A percentile compares a stretch with the other conserved stretches of the same genome.
phyloP scores from a whole-genome alignment of 2,888 invertebrate species.

The Clitarchus hookeri region DNA sequence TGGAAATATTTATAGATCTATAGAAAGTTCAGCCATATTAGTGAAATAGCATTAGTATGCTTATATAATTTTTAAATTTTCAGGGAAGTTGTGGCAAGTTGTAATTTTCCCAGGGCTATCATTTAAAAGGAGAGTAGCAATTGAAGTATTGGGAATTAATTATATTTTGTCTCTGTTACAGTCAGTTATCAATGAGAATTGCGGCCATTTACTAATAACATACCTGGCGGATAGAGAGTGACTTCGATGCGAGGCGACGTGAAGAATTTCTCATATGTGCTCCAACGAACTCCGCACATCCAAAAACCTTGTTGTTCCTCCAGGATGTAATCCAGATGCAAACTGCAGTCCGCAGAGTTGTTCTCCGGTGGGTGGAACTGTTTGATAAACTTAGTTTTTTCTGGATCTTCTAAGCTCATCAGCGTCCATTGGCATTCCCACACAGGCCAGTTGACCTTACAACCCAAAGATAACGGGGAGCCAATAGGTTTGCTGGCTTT shows the following conservation, averaged over 20 bases:
- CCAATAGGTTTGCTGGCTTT: constrained; percentile 1
- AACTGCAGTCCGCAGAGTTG: constrained; percentile 50
- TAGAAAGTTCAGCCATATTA: too few relatives aligned
- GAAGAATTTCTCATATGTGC: not conserved
- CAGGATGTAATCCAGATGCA: constrained; percentile 51
- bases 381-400: constrained; percentile 17
- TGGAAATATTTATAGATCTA: too few relatives aligned
- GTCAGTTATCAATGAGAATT: too few relatives aligned
- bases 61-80: too few relatives aligned
- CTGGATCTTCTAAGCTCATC: constrained; percentile 47
- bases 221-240: not conserved
- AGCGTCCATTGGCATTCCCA: constrained; percentile 53
- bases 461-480: not conserved
- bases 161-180: too few relatives aligned
- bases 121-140: too few relatives aligned
- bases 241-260: not conserved
- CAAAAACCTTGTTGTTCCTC: constrained; percentile 53
- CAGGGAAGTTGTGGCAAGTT: too few relatives aligned
- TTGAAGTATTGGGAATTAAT: too few relatives aligned
- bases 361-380: constrained; percentile 32
- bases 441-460: constrained; percentile 47
- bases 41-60: too few relatives aligned
- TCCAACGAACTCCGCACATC: constrained; percentile 51
- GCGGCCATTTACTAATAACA: not conserved
- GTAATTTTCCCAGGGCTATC: too few relatives aligned